phyloP scores from a whole-genome alignment of 2,888 invertebrate species.

The Cerceris ruficornis region DNA sequence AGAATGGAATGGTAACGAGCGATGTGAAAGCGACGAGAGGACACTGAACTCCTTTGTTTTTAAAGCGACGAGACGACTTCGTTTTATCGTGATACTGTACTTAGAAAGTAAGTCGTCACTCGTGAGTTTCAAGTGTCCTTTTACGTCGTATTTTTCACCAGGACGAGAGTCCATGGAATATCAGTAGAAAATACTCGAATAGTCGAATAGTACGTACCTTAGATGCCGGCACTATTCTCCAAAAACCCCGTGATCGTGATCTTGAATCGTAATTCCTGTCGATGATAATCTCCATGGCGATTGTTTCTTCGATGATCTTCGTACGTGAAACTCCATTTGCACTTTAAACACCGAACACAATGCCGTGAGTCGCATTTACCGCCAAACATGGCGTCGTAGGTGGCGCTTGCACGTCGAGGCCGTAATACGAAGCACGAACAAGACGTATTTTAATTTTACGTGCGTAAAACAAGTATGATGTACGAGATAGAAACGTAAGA shows the following conservation, averaged over 20 bases:
- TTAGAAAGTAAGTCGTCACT: constrained; percentile 40
- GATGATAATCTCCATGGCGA: background rate
- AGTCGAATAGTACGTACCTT: constrained; percentile 40
- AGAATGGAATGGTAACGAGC: constrained; percentile 5
- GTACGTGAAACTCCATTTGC: background rate
- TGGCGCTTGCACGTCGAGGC: too few species aligned
- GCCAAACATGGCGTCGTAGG: too few species aligned
- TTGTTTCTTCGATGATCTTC: background rate
- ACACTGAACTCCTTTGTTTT: constrained; percentile 9
- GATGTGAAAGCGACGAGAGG: background rate
- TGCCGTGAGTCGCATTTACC: too few species aligned
- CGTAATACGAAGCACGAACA: too few species aligned
- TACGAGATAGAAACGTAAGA: too few species aligned
- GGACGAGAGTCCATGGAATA: constrained; percentile 24
- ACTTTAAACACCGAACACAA: too few species aligned
- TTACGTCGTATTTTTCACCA: constrained; percentile 2
- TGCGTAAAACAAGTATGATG: too few species aligned
- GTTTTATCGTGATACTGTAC: constrained; percentile 41
- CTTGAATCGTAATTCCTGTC: constrained; percentile 15
- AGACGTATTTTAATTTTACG: too few species aligned
- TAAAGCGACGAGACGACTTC: constrained; percentile 28
- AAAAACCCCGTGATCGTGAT: constrained; percentile 9
- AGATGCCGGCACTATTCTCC: constrained; percentile 19
- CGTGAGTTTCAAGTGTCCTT: constrained; percentile 27
- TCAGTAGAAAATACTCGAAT: constrained; percentile 37